Evolutionary conservation across 1,140 invertebrate species (phyloP).

Genomic region (Diplogasteroides magnus): DNA sequence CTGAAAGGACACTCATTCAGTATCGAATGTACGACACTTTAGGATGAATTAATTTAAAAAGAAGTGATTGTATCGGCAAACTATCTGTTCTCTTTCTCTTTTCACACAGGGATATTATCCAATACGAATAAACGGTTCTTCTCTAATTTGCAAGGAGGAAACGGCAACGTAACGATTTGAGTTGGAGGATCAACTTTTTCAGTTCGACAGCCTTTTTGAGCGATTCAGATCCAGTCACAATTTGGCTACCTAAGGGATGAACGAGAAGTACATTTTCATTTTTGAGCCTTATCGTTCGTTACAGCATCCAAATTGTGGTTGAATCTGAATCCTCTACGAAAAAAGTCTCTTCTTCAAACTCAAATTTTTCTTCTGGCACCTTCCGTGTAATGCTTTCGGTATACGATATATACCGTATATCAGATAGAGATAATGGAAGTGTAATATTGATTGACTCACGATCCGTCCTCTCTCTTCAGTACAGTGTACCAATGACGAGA

Average conservation of each 20-base stretch:
- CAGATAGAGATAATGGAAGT: background rate
- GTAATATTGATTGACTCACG: background rate
- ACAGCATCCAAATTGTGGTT: too few species aligned
- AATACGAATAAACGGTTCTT: too few species aligned
- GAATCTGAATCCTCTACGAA: too few species aligned
- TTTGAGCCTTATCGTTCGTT: background rate
- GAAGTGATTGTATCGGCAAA: too few species aligned
- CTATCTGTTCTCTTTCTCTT: too few species aligned
- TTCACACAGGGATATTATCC: too few species aligned
- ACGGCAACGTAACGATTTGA: too few species aligned
- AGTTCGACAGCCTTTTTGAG: background rate
- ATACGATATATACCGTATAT: too few species aligned
- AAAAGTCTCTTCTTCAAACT: background rate
- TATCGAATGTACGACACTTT: too few species aligned
- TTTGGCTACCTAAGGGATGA: background rate
- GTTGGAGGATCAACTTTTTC: too few species aligned
- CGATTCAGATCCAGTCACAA: background rate
- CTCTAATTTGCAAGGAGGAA: too few species aligned
- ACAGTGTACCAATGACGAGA: conserved; percentile 23
- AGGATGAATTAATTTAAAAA: too few species aligned
- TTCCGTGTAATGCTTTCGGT: background rate
- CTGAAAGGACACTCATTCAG: conserved; percentile 9
- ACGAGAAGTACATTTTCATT: conserved; percentile 1
- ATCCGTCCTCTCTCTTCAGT: conserved; percentile 6
- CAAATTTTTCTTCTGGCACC: background rate